Evolutionary conservation across 2,888 invertebrate genomes (phyloP).

Genomic region (Therioaphis trifolii): DNA sequence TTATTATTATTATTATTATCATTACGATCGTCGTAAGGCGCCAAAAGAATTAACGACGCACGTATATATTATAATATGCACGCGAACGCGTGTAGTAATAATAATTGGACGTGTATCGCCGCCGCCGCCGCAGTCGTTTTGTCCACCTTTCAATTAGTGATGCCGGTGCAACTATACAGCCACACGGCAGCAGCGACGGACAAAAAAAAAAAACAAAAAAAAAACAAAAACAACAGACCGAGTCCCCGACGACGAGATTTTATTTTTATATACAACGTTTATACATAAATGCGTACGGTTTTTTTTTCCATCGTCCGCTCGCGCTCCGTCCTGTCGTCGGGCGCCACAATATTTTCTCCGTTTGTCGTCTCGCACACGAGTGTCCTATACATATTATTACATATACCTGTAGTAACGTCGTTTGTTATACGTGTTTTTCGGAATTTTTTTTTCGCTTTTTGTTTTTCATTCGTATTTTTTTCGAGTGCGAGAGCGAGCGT

Average conservation of each 20-base stretch:
- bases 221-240: not conserved
- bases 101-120: slow-evolving; percentile 46
- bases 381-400: not conserved
- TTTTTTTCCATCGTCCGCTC: not conserved
- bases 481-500: too few species aligned
- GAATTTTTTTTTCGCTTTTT: not conserved
- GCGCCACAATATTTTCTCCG: slow-evolving; percentile 41
- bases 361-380: not conserved
- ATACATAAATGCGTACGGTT: not conserved
- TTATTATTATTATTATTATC: not conserved
- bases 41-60: slow-evolving; percentile 58
- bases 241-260: slow-evolving; percentile 20
- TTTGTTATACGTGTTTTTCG: not conserved
- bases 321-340: slow-evolving; percentile 13
- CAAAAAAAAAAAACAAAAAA: not conserved
- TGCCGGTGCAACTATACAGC: not conserved
- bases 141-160: slow-evolving; percentile 40
- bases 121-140: slow-evolving; percentile 27
- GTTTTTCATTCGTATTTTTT: too few species aligned
- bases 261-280: not conserved
- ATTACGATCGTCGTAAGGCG: slow-evolving; percentile 38
- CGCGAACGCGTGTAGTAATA: slow-evolving; percentile 47
- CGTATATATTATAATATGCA: slow-evolving; percentile 42
- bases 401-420: not conserved
- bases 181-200: not conserved